These are phyloP conservation scores for Psittacus erithacus DNA, from an alignment of 2,113 vertebrate species.

Conservation along the genomic window DNA sequence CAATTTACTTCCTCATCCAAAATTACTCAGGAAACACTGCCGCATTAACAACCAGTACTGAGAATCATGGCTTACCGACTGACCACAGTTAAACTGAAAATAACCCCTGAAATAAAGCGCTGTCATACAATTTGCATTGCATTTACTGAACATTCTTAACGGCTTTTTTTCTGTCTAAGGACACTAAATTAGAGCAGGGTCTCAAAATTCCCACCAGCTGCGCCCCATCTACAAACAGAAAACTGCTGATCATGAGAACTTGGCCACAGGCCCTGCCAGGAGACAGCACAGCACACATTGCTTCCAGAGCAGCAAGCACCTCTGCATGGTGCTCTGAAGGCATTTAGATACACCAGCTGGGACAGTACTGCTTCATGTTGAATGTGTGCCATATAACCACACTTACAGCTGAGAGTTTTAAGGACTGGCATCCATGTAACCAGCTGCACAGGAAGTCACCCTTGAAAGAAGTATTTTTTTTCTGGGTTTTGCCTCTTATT, in stretches of 20 bases:
- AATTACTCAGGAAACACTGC: neutral
- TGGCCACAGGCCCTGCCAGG: neutral
- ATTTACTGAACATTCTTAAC: neutral
- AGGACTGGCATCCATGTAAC: neutral
- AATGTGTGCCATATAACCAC: neutral
- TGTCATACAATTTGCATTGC: neutral
- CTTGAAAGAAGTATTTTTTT: neutral
- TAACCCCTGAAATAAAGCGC: neutral
- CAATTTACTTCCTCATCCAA: neutral
- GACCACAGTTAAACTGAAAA: neutral
- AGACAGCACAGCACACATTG: neutral
- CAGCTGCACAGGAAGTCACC: neutral
- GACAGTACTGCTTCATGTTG: neutral
- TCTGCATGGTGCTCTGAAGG: neutral
- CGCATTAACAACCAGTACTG: neutral
- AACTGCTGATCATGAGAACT: neutral
- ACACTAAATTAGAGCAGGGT: neutral
- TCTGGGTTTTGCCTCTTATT: neutral
- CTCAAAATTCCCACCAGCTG: neutral
- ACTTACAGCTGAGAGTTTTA: neutral
- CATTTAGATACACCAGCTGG: neutral
- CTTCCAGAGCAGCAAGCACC: neutral
- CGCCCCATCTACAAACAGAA: neutral
- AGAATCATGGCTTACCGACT: neutral
- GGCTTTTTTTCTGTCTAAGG: neutral